Conservation (phyloP, 1,140 invertebrate species). For the Sminthurides bifidus region DNA sequence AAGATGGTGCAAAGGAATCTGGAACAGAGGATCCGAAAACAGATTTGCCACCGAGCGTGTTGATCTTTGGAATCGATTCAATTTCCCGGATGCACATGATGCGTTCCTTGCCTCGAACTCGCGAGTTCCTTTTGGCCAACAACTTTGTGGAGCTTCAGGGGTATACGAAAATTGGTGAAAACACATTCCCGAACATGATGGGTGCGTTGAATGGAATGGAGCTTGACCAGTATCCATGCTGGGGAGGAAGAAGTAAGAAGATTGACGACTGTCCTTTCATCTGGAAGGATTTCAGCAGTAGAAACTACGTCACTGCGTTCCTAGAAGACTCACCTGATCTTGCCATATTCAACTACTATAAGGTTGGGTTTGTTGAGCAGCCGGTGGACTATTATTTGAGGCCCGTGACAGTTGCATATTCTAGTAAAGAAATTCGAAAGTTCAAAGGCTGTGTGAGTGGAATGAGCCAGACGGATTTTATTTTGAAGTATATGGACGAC, state of each 20-base stretch:
- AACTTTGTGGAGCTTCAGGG: conserved; percentile 29
- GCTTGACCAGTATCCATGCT: conserved; percentile 20
- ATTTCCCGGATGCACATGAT: conserved; percentile 43
- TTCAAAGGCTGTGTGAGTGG: conserved; percentile 10
- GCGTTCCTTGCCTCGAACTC: conserved; percentile 40
- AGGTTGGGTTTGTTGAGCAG: conserved; percentile 24
- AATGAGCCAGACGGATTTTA: conserved; percentile 14
- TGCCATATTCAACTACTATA: conserved; percentile 37
- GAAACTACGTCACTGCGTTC: conserved; percentile 36
- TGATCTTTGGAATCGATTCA: conserved; percentile 43
- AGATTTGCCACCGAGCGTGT: conserved; percentile 30
- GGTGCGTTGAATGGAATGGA: conserved; percentile 30
- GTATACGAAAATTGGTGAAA: conserved; percentile 34
- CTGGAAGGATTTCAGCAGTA: conserved; percentile 37
- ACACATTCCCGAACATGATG: conserved; percentile 38
- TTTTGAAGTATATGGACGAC: conserved; percentile 19
- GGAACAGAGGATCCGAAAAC: too few species aligned
- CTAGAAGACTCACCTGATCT: conserved; percentile 38
- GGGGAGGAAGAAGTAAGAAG: conserved; percentile 9
- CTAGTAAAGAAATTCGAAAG: not conserved
- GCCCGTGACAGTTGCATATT: conserved; percentile 21
- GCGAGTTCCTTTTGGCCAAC: conserved; percentile 33
- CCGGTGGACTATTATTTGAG: conserved; percentile 31
- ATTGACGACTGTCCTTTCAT: conserved; percentile 38
- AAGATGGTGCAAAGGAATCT: too few species aligned